Base-by-base conservation (phyloP, 2,888 invertebrate genomes). In the Adela reaumurella region DNA sequence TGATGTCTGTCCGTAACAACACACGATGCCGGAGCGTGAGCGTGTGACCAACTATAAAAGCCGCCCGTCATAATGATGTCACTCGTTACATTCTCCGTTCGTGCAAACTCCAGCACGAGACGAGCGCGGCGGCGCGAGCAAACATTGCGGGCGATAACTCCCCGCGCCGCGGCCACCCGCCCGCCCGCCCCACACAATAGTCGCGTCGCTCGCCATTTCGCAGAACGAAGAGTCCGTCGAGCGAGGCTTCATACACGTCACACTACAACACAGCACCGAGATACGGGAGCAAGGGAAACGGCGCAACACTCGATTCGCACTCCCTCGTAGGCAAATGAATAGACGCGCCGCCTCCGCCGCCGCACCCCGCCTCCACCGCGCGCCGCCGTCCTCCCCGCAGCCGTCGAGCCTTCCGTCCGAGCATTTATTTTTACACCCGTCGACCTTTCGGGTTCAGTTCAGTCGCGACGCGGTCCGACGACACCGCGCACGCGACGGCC, bases 341-440 rank as follows among this genome's bases (percentile, higher is more conserved):
- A 76, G 73, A 67, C 74, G 71, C 74, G 76, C 76, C 74, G 73
- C 73, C 67, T 68, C 71, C 70, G 70, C 68, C 35, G 35, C 35
- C 35, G 35, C 35, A 3, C 3, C 73, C 74, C 74, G 74, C 70
- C 76, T 74, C 77, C 76, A 74, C 69, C 62, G 67, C 77, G 76
- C 76, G 76, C 77, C 77, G 71, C 70, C 74, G 76, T n/a, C n/a
- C n/a, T n/a, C 68, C 67, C 72, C 70, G 73, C 73, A 72, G 74
- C 72, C 68, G 14, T 35, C 35, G 35, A 35, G 74, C 74, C 68
- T 77, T 76, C 76, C 77, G 78, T 35, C 35, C 35, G 11, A 14
- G 11, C 76, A 74, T 76, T 76, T 78, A 78, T 78, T 77, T 78
- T 77, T 78, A 78, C 78, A 76, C 77, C 73, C 70, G 64, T 72